Evolutionary conservation across 2,888 invertebrate genomes (phyloP), one percentile per base, ranked within the genome.

Genomic region (Calameuta pallipes): DNA sequence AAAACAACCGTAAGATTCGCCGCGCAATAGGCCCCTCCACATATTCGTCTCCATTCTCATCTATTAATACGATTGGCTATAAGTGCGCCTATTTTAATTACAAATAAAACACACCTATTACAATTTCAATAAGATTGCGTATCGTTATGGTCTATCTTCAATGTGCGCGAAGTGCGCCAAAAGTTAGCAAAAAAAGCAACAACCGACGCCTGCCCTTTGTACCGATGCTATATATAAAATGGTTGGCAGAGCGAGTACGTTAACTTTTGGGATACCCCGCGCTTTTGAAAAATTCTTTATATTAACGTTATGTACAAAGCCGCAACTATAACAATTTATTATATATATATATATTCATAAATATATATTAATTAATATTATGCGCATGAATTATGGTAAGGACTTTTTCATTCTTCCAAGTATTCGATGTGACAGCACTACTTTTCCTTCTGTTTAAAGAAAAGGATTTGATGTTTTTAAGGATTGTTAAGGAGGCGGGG

Each of bases 1-100:
- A 86, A 88, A 80, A 82, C 79, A 87, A 87, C 86, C 76, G 83
- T 84, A 88, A 88, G 85, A 82, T 83, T 81, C 76, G 80, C 79
- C 77, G 73, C 69, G 71, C 71, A 41, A 23, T 71, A 71, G 31
- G 9, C 9, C 56, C 23, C 23, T 56, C 9, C 56, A 23, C 9
- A 56, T 56, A 56, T 23, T 56, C 56, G 56, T 15, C 41, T 41
- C 41, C 41, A 41, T 41, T 41, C 41, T 41, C 41, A 6, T 56
- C 71, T 71, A 31, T 71, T 34, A 71, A 34, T 33, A 71, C 23
- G 33, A 34, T 15, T 56, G 56, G 23, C 56, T 71, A 71, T 33
- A 71, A 33, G 31, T 71, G 33, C 34, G 33, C 71, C 71, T 71
- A 31, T 71, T 34, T 31, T 11, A 31, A 31, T 31, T 56, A 23